Evolutionary conservation across 1,140 invertebrate species (phyloP).

Genomic region (Diorhabda sublineata): DNA sequence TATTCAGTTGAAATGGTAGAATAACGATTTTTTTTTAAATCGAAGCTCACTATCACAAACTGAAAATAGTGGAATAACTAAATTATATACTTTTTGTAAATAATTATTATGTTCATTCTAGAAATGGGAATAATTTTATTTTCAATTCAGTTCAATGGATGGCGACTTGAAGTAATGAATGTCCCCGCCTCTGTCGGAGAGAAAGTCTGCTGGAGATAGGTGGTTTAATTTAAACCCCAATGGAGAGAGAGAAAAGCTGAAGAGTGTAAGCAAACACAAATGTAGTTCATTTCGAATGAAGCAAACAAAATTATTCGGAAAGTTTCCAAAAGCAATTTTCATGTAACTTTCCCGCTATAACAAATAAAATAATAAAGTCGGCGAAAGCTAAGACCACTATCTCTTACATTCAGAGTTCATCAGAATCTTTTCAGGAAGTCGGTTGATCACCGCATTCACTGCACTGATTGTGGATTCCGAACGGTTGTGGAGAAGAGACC

Average conservation of each 20-base stretch:
- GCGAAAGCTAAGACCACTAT: constrained; percentile 27
- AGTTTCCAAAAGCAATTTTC: constrained; percentile 22
- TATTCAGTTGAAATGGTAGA: too few species aligned
- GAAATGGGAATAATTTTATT: too few species aligned
- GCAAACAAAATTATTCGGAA: constrained; percentile 21
- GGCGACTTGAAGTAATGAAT: neutral
- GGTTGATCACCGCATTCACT: constrained; percentile 31
- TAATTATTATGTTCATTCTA: too few species aligned
- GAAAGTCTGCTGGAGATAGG: neutral
- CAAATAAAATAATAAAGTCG: constrained; percentile 28
- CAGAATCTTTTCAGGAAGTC: constrained; percentile 30
- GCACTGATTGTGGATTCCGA: constrained; percentile 22
- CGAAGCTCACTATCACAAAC: too few species aligned
- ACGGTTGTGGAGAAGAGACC: constrained; percentile 18
- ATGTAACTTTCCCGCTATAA: constrained; percentile 17
- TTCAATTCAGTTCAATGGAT: too few species aligned
- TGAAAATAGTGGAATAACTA: too few species aligned
- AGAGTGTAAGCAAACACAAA: constrained; percentile 17
- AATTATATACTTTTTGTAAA: too few species aligned
- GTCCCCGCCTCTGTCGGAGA: neutral
- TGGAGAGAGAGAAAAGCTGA: neutral
- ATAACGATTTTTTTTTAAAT: too few species aligned
- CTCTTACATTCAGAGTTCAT: constrained; percentile 32
- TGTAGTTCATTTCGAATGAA: constrained; percentile 10
- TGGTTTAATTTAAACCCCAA: constrained; percentile 7